Evolutionary conservation across 2,113 vertebrate genomes (phyloP).

Genomic region (Otus sunia): DNA sequence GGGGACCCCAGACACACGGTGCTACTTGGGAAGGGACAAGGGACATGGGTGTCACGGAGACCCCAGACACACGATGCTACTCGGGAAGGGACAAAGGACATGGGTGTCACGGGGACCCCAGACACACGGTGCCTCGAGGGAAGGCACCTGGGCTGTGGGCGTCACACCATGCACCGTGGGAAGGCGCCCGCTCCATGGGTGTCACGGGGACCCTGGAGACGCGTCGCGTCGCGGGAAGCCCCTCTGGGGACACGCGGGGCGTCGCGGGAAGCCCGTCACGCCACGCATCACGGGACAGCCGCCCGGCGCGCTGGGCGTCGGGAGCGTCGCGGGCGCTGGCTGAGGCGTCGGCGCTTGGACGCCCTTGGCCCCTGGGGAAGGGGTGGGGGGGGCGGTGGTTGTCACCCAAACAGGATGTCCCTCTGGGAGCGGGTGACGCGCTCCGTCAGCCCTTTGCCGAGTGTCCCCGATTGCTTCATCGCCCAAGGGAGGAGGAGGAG

Average conservation of each 20-base stretch:
- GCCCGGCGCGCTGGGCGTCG: not conserved
- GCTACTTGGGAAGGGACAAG: rapidly evolving
- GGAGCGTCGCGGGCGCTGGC: not conserved
- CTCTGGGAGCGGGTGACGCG: conserved; percentile 52
- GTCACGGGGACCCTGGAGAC: rapidly evolving
- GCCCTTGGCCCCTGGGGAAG: not conserved
- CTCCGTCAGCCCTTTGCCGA: conserved; percentile 56
- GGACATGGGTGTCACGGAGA: too few species aligned
- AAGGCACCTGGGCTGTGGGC: rapidly evolving
- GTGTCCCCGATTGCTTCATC: conserved; percentile 59
- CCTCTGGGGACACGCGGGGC: not conserved
- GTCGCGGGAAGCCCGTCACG: not conserved
- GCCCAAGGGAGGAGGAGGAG: conserved; percentile 35
- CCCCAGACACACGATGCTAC: rapidly evolving
- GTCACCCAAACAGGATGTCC: conserved; percentile 53
- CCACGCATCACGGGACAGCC: not conserved
- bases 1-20: rapidly evolving
- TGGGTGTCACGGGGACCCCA: rapidly evolving
- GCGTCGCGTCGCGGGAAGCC: rapidly evolving
- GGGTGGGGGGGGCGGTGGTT: not conserved
- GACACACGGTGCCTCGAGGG: rapidly evolving
- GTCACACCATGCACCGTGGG: rapidly evolving
- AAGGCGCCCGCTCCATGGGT: rapidly evolving
- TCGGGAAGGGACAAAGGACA: too few species aligned
- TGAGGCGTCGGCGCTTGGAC: not conserved